Evolutionary conservation across 2,113 vertebrate species (phyloP).

Genomic region (Gadus chalcogrammus): DNA sequence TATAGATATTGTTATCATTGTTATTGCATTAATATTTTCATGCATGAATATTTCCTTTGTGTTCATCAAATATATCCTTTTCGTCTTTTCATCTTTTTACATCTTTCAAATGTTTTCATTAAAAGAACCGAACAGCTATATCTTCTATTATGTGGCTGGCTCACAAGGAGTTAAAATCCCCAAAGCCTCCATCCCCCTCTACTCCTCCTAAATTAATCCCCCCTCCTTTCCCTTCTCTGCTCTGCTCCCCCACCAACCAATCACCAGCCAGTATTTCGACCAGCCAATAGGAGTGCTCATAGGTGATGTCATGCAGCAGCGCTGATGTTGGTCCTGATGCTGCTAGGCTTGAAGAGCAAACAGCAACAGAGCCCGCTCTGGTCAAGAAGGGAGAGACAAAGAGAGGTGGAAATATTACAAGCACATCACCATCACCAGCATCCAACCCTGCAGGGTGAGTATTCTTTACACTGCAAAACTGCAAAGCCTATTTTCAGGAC

Average conservation of each 20-base stretch:
- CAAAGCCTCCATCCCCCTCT: no score
- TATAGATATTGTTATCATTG: no score
- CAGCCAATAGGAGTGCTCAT: constrained; percentile 62
- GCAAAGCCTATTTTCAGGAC: neutral
- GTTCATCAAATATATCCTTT: no score
- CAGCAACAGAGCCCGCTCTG: constrained; percentile 20
- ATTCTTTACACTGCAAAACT: neutral
- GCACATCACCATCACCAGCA: constrained; percentile 22
- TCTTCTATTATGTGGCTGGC: neutral
- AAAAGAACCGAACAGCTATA: no score
- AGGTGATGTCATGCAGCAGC: constrained; percentile 76
- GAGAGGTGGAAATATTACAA: constrained; percentile 26
- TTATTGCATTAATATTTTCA: no score
- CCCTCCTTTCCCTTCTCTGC: constrained; percentile 15
- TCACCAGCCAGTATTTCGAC: constrained; percentile 42
- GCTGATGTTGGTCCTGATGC: constrained; percentile 69
- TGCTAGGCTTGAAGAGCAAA: constrained; percentile 58
- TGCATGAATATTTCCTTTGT: no score
- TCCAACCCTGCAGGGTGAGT: constrained; percentile 55
- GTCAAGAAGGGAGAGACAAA: constrained; percentile 18
- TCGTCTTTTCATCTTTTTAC: no score
- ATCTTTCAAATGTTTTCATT: no score
- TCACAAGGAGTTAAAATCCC: constrained; percentile 51
- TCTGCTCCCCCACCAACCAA: constrained; percentile 51
- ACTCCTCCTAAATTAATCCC: neutral